Evolutionary conservation across 2,888 invertebrate species (phyloP).

Genomic region (Drosophila multiciliata): DNA sequence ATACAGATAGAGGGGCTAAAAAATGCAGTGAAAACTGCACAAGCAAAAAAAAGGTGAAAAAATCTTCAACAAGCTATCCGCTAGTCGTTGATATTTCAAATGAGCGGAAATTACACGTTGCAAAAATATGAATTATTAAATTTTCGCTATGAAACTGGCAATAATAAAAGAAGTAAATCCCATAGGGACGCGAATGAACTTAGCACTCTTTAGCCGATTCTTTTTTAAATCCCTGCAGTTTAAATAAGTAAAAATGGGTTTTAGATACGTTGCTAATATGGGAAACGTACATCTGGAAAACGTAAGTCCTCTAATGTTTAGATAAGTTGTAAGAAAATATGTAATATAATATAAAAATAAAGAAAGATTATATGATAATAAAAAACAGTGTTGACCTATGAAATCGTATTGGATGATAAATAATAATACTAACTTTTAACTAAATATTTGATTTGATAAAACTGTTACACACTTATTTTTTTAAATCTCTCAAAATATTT

Average conservation of each 20-base stretch:
- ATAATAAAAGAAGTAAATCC: slow-evolving; percentile 40
- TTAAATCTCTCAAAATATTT: background rate
- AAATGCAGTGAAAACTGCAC: slow-evolving; percentile 13
- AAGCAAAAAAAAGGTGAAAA: background rate
- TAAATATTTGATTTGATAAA: background rate
- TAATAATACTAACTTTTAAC: background rate
- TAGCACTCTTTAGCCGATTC: background rate
- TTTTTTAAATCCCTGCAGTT: background rate
- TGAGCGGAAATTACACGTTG: slow-evolving; percentile 68
- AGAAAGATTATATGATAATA: background rate
- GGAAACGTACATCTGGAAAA: background rate
- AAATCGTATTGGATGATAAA: background rate
- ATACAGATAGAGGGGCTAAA: slow-evolving; percentile 17
- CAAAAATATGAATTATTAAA: slow-evolving; percentile 65
- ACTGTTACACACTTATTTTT: background rate
- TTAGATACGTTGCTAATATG: background rate
- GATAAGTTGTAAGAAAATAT: background rate
- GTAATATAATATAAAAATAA: background rate
- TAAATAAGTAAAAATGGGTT: background rate
- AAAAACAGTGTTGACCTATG: background rate
- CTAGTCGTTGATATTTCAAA: slow-evolving; percentile 55
- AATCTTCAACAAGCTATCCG: slow-evolving; percentile 17
- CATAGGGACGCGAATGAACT: slow-evolving; percentile 8
- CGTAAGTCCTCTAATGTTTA: background rate
- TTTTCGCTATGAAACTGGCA: slow-evolving; percentile 55